Percentiles rank a stretch among this genome's conserved stretches.
phyloP scores from a whole-genome alignment of 2,888 invertebrate species.

The Anorthoa munda region DNA sequence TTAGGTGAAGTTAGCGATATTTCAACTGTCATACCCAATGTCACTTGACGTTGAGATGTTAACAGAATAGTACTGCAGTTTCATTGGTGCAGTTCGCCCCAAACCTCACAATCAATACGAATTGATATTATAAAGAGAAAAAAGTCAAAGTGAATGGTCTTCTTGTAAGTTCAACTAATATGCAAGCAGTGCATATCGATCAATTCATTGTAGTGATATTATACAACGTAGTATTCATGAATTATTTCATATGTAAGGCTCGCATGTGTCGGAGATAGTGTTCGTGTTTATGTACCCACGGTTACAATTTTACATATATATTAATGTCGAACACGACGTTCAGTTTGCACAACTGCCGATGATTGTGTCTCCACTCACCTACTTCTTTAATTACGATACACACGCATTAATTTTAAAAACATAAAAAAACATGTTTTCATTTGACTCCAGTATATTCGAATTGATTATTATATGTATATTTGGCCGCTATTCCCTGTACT shows the following conservation, averaged over 20 bases:
- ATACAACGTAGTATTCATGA: slow-evolving; percentile 44
- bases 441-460: slow-evolving; percentile 10
- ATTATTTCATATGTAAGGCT: slow-evolving; percentile 70
- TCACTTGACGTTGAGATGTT: no score
- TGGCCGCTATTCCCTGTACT: slow-evolving; percentile 28
- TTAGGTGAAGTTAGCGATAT: no score
- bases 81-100: background rate
- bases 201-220: slow-evolving; percentile 33
- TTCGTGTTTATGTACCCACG: slow-evolving; percentile 65
- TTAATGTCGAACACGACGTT: slow-evolving; percentile 64
- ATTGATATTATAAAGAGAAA: background rate
- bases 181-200: slow-evolving; percentile 13
- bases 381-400: slow-evolving; percentile 26
- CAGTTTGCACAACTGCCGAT: slow-evolving; percentile 80
- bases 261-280: slow-evolving; percentile 66
- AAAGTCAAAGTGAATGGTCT: background rate
- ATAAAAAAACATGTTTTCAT: slow-evolving; percentile 21
- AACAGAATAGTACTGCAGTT: no score
- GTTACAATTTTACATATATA: slow-evolving; percentile 72
- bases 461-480: slow-evolving; percentile 39
- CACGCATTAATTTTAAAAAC: background rate
- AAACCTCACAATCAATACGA: background rate
- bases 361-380: slow-evolving; percentile 37
- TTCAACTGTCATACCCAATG: no score
- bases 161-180: background rate